phyloP scores from a whole-genome alignment of 2,113 vertebrate genomes.

The Corydoras sp. region DNA sequence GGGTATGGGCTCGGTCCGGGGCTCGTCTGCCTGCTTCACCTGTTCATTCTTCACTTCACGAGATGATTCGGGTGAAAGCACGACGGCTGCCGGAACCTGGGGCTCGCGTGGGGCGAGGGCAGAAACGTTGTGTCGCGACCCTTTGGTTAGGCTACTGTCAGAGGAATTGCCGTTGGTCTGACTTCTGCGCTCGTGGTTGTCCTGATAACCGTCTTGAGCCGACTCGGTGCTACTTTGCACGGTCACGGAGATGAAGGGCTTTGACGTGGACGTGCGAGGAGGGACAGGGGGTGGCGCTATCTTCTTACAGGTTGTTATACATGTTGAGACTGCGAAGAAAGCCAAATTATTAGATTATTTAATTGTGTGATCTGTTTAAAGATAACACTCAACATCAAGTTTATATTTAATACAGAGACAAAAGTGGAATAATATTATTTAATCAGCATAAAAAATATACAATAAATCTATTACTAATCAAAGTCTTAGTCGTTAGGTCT shows the following conservation, averaged over 20 bases:
- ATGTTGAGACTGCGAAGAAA: constrained; percentile 81
- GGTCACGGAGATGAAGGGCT: constrained; percentile 97
- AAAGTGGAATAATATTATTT: too few relatives aligned
- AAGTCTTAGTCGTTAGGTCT: too few relatives aligned
- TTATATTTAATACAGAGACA: too few relatives aligned
- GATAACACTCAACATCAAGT: too few relatives aligned
- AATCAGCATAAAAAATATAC: too few relatives aligned
- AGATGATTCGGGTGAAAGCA: constrained; percentile 27
- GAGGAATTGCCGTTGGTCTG: constrained; percentile 95
- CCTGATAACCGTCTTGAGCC: constrained; percentile 94
- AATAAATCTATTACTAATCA: too few relatives aligned
- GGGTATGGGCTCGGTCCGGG: constrained; percentile 71
- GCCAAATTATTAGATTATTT: too few relatives aligned
- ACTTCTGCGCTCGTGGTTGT: constrained; percentile 89
- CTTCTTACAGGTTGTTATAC: constrained; percentile 96
- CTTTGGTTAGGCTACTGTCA: constrained; percentile 86
- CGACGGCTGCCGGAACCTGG: constrained; percentile 66
- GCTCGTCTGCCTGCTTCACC: constrained; percentile 79
- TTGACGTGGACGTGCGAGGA: constrained; percentile 87
- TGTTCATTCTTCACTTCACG: constrained; percentile 51
- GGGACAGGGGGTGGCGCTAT: constrained; percentile 92
- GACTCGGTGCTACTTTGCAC: constrained; percentile 99
- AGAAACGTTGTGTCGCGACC: constrained; percentile 67
- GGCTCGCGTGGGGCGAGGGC: constrained; percentile 74
- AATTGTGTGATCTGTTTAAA: too few relatives aligned